phyloP scores from a whole-genome alignment of 2,113 vertebrate genomes.

The Dromiciops gliroides region DNA sequence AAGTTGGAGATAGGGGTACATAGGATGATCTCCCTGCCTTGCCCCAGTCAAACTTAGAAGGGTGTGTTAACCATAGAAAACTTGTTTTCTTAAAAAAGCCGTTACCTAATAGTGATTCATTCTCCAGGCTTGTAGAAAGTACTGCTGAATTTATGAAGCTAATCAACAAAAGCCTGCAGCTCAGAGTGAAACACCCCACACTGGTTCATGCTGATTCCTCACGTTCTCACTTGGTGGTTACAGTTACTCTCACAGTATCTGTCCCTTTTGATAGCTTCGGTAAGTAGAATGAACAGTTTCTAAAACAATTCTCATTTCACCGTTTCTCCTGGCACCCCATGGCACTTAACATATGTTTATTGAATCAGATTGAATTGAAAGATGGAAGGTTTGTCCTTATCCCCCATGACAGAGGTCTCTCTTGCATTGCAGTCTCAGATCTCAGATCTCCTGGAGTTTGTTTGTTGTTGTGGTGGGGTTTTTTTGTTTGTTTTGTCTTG shows the following conservation, averaged over 20 bases:
- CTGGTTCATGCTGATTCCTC: slow-evolving; percentile 89
- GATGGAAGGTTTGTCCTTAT: not conserved
- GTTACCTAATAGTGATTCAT: not conserved
- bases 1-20: not conserved
- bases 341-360: not conserved
- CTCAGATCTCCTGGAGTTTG: too few species aligned
- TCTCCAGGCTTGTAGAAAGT: slow-evolving; percentile 82
- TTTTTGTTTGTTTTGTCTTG: too few species aligned
- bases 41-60: not conserved
- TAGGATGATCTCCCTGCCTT: not conserved
- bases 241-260: slow-evolving; percentile 85
- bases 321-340: not conserved
- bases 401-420: not conserved
- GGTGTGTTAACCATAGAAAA: not conserved
- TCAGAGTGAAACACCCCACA: slow-evolving; percentile 85
- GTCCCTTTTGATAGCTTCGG: slow-evolving; percentile 78
- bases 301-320: not conserved
- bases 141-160: slow-evolving; percentile 84
- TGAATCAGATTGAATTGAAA: not conserved
- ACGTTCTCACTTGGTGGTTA: slow-evolving; percentile 90
- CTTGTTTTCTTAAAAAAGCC: not conserved
- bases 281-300: slow-evolving; percentile 71
- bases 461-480: too few species aligned
- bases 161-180: slow-evolving; percentile 79
- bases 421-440: not conserved